Evolutionary conservation across 2,113 vertebrate genomes (phyloP).

Genomic region (Lepus timidus): DNA sequence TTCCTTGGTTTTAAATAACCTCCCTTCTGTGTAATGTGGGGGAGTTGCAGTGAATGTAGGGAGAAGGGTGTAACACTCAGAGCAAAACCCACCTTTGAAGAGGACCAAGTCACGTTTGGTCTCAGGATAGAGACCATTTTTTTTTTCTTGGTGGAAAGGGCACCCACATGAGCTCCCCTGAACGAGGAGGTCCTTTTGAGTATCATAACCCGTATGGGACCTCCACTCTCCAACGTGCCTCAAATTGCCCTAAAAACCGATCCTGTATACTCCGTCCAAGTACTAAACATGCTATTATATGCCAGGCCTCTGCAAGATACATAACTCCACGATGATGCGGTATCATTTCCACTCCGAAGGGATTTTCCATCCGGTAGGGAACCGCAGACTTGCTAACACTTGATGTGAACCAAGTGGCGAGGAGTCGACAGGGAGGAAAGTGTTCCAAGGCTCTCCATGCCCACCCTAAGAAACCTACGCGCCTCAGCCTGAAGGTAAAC

Average conservation of each 20-base stretch:
- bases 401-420: background rate
- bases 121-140: background rate
- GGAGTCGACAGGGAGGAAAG: background rate
- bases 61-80: background rate
- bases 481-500: background rate
- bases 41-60: background rate
- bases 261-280: background rate
- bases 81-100: slow-evolving; percentile 36
- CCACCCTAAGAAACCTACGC: background rate
- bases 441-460: background rate
- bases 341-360: background rate
- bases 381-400: background rate
- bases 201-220: background rate
- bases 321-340: background rate
- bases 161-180: background rate
- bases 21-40: background rate
- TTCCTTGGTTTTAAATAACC: background rate
- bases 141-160: background rate
- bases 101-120: background rate
- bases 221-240: slow-evolving; percentile 25
- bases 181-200: slow-evolving; percentile 7
- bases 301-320: background rate
- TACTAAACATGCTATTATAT: background rate
- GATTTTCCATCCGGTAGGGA: background rate
- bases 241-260: background rate